Conservation (phyloP, 2,113 vertebrate genomes). For the Apodemus speciosus region DNA sequence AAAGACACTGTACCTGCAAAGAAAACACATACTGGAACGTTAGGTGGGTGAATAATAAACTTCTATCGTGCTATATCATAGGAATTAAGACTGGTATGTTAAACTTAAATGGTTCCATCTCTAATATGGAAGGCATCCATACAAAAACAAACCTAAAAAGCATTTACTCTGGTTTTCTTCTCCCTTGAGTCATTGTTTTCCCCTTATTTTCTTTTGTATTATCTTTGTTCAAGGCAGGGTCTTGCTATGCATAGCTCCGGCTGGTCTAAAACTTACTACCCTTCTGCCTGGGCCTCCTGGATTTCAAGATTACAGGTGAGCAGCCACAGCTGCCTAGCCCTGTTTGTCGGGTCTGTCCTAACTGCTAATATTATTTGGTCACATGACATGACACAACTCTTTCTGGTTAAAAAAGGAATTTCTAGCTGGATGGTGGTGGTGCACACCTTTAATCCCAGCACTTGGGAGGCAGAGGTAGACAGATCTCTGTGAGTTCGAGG, state of each 20-base stretch:
- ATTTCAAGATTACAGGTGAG: not conserved
- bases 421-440: not conserved
- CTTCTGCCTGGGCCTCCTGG: not conserved
- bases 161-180: constrained; percentile 16
- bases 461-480: not conserved
- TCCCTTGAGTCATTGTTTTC: constrained; percentile 20
- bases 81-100: constrained; percentile 32
- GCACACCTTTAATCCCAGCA: not conserved
- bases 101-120: not conserved
- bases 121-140: not conserved
- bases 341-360: not conserved
- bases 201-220: not conserved
- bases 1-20: not conserved
- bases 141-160: not conserved
- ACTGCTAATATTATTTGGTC: constrained; percentile 27
- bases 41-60: not conserved
- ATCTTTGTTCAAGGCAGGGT: not conserved
- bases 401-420: not conserved
- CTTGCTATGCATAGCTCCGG: not conserved
- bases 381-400: constrained; percentile 15
- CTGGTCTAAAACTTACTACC: not conserved
- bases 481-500: not conserved
- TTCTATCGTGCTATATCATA: not conserved
- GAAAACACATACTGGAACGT: not conserved
- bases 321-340: not conserved